Evolutionary conservation across 2,888 invertebrate species (phyloP).

Genomic region (Melinopterus prodromus): DNA sequence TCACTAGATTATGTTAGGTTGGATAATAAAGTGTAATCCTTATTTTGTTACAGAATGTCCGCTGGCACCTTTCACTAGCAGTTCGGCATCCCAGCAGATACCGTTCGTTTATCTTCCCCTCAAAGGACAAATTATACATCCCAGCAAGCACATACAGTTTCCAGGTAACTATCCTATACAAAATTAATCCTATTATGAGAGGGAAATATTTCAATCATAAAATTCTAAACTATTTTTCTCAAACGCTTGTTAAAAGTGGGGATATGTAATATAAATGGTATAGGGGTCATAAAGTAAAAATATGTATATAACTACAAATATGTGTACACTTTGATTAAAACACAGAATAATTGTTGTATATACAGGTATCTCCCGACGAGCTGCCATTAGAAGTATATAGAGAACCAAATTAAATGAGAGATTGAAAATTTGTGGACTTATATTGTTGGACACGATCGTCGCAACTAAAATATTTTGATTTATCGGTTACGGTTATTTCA

Average conservation of each 20-base stretch:
- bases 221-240: background rate
- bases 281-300: too few species aligned
- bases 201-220: background rate
- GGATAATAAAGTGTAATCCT: background rate
- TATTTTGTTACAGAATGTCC: constrained; percentile 68
- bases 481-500: too few species aligned
- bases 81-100: constrained; percentile 76
- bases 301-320: too few species aligned
- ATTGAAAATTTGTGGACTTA: too few species aligned
- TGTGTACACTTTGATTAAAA: too few species aligned
- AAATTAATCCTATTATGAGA: background rate
- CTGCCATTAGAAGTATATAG: too few species aligned
- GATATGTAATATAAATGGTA: too few species aligned
- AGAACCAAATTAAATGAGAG: too few species aligned
- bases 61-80: constrained; percentile 80
- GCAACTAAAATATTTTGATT: too few species aligned
- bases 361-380: too few species aligned
- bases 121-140: constrained; percentile 88
- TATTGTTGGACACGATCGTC: too few species aligned
- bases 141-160: constrained; percentile 85
- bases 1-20: background rate
- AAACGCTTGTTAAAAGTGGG: background rate
- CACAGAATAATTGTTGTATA: too few species aligned
- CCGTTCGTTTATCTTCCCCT: constrained; percentile 87
- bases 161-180: constrained; percentile 66